Percentiles rank a stretch among this genome's conserved stretches.
Evolutionary conservation across 2,113 vertebrate species (phyloP).

Genomic region (Geococcyx californianus): DNA sequence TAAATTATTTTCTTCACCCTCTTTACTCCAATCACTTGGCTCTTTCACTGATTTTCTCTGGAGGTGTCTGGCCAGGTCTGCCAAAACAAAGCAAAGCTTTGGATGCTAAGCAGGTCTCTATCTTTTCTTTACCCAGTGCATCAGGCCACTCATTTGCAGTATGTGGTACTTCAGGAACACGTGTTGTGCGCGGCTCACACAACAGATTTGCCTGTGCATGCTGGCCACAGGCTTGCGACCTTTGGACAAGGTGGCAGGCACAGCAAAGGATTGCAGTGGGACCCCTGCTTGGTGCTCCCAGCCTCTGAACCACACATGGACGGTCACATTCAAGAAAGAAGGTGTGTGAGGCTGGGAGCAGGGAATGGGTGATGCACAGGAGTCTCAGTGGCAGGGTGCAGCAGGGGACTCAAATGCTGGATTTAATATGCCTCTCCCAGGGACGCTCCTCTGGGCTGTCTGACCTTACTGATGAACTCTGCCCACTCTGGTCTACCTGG

Average conservation of each 20-base stretch:
- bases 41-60: neutral
- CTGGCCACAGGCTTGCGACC: accelerated
- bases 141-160: accelerated
- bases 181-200: accelerated
- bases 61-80: neutral
- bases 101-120: neutral
- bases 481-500: neutral
- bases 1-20: neutral
- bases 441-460: neutral
- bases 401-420: neutral
- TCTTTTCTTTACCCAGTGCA: neutral
- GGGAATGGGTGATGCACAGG: accelerated
- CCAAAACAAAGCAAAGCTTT: neutral
- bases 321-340: neutral
- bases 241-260: accelerated
- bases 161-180: neutral
- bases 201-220: neutral
- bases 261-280: neutral
- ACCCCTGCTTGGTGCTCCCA: neutral
- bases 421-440: neutral
- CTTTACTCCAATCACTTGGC: neutral
- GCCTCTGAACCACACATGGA: neutral
- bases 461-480: neutral
- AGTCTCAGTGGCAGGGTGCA: neutral
- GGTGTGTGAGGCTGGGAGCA: accelerated